These are phyloP conservation scores for Tragelaphus imberbis DNA, from an alignment of 2,113 vertebrate species.

Conservation along the genomic window DNA sequence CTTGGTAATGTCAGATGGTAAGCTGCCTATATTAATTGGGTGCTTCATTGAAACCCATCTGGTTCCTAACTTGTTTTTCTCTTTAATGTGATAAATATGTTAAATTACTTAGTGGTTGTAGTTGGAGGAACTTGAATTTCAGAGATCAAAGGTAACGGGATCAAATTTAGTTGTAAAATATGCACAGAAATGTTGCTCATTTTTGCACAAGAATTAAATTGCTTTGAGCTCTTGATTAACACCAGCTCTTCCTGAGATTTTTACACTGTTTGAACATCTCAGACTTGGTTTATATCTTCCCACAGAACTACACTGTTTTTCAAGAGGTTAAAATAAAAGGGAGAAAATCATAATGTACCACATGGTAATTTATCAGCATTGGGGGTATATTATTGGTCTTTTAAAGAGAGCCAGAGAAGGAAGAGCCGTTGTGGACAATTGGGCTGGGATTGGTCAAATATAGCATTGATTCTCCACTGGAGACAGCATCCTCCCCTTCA, in stretches of 20 bases:
- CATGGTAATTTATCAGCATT: not conserved
- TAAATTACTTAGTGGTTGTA: conserved; percentile 72
- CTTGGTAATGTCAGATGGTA: conserved; percentile 73
- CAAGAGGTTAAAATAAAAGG: not conserved
- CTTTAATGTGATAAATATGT: conserved; percentile 73
- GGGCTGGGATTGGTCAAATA: not conserved
- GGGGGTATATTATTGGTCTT: not conserved
- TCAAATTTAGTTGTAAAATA: conserved; percentile 65
- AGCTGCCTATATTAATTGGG: conserved; percentile 72
- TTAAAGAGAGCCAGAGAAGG: not conserved
- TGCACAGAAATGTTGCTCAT: conserved; percentile 27
- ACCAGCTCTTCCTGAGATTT: not conserved
- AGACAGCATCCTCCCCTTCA: accelerated
- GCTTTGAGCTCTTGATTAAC: not conserved
- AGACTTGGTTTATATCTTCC: not conserved
- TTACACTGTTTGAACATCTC: not conserved
- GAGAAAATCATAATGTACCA: not conserved
- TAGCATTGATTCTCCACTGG: not conserved
- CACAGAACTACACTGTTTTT: not conserved
- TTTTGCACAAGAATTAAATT: not conserved
- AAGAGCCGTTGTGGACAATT: not conserved
- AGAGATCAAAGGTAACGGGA: conserved; percentile 66
- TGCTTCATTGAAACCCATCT: conserved; percentile 74
- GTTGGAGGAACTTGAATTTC: conserved; percentile 74
- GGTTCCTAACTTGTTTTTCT: conserved; percentile 70